Evolutionary conservation across 2,797 vertebrate genomes (phyloP), one percentile per base, ranked within the genome.

Genomic region (Mormyrops boulengeri): DNA sequence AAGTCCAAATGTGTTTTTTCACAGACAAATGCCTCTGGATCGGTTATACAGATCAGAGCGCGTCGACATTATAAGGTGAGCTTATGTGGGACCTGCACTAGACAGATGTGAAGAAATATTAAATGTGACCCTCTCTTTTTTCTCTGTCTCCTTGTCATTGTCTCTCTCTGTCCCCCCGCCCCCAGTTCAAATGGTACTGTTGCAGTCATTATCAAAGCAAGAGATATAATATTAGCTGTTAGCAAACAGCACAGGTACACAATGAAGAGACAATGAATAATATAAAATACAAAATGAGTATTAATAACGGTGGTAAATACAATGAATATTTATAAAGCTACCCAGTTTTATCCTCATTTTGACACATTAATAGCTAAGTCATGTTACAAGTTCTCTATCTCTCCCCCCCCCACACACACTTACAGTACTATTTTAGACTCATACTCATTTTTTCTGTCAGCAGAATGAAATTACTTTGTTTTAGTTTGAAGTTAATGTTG

Each of bases 101-200:
- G 22, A 30, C 49, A 26, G 11, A 30, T 85, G 22, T 85, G n/a
- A 85, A 85, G 49, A 85, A 30, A 53, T 34, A 53, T 82, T 82
- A 82, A 82, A 82, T 47, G 77, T 47, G 77, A 34, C 47, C 80
- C 84, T 85, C 22, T 85, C n/a, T 85, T 49, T 85, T 52, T 52
- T 85, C 22, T 85, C 49, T 30, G 73, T n/a, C 38, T 80, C 73
- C 41, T 47, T 50, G 84, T 52, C 47, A 11, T 6, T 52, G 19
- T 49, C 62, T 30, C 26, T 30, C 9, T 66, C 26, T 66, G 9
- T 12, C 30, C 30, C 22, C 9, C 9, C 34, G 30, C 5, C 41
- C 73, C 73, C 14, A 12, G 8, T 85, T 52, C 26, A 52, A 85
- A 30, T 50, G 44, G 47, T 52, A 26, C 11, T 17, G 44, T 49